Base-by-base conservation (phyloP, 2,113 vertebrate genomes). In the Tamias sibiricus region DNA sequence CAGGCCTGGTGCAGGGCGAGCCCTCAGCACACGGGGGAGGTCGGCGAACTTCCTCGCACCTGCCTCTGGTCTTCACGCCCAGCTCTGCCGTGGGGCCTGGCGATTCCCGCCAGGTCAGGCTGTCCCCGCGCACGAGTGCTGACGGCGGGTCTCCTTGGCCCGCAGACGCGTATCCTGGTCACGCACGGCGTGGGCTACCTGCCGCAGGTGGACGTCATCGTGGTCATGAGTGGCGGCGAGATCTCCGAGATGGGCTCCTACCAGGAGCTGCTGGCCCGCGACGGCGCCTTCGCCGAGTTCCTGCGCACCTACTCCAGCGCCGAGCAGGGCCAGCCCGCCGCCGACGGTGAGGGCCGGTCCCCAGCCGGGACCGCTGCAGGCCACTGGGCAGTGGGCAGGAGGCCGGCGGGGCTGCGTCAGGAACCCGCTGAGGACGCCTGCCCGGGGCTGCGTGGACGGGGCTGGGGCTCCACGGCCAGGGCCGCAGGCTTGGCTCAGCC, bases 161-260 rank as follows among this genome's bases (percentile, higher is more conserved):
- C 83, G 12, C 94, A 99, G 99, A 99, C 99, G 0, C 99, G 99
- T 16, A 96, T 99, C 86, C 98, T 99, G 98, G 99, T 99, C 93
- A 99, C 99, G 4, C 99, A 99, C 0, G 98, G 99, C 1, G 90
- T 99, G 95, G 99, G 99, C 96, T 99, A 99, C 97, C 98, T 99
- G 96, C 99, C 99, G 4, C 99, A 99, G 87, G 98, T 98, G 72
- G 98, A 99, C 76, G 96, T 99, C 44, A 99, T 99, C 96, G 95
- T 99, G 59, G 99, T 99, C 20, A 99, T 99, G 99, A 98, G 98
- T n/a, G 98, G 99, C 0, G 99, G 99, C 26, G 98, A 99, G 97
- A 99, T 99, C 92, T 99, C 99, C 0, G 99, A 99, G 98, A 98
- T 99, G 97, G 99, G 99, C 24, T 99, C 99, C 32, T 99, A 99